Percentiles rank a stretch among this genome's conserved stretches.
phyloP scores from a whole-genome alignment of 2,888 invertebrate genomes.

The Tolmerus cingulatus region DNA sequence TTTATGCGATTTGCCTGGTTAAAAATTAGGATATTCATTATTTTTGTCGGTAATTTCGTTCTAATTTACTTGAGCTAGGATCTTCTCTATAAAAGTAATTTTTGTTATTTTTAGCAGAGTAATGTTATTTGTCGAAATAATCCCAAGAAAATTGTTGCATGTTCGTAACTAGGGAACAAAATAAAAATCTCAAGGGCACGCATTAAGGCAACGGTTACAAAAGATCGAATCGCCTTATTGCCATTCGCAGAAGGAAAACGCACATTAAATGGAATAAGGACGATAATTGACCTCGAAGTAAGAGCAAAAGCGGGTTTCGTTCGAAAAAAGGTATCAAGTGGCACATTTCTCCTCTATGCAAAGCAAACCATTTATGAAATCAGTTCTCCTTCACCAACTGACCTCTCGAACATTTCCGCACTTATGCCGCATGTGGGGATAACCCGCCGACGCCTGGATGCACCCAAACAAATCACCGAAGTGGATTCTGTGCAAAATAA shows the following conservation, averaged over 20 bases:
- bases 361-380: background rate
- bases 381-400: background rate
- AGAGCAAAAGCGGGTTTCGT: background rate
- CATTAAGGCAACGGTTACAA: background rate
- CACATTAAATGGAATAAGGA: background rate
- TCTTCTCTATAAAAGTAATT: too few relatives aligned
- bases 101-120: too few relatives aligned
- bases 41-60: too few relatives aligned
- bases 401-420: background rate
- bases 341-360: background rate
- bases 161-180: background rate
- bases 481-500: slow-evolving; percentile 17
- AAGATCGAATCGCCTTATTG: background rate
- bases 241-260: background rate
- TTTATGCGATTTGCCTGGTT: too few relatives aligned
- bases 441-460: slow-evolving; percentile 13
- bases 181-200: background rate
- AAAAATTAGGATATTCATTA: too few relatives aligned
- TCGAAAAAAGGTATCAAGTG: background rate
- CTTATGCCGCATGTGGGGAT: background rate
- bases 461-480: slow-evolving; percentile 31
- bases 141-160: background rate
- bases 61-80: too few relatives aligned
- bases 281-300: background rate
- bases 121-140: background rate